phyloP scores from a whole-genome alignment of 2,888 invertebrate genomes.

The Trissolcus japonicus region DNA sequence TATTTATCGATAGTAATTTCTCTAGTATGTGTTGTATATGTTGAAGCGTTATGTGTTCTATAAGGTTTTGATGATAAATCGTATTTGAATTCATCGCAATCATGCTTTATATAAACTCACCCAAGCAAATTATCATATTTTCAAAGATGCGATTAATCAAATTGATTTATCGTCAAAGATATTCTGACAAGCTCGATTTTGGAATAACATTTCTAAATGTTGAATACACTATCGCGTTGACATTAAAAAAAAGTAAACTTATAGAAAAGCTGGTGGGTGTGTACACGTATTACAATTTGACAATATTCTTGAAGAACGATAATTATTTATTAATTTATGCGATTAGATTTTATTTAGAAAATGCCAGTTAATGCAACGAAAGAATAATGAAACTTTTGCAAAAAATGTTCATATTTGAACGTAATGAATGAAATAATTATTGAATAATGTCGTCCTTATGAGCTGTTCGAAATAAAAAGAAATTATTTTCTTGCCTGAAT shows the following conservation, averaged over 20 bases:
- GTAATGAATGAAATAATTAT: too few species aligned
- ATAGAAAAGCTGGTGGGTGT: background rate
- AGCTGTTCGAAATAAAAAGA: too few species aligned
- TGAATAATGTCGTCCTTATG: too few species aligned
- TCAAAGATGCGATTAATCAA: slow-evolving; percentile 4
- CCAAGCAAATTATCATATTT: too few species aligned
- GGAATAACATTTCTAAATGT: slow-evolving; percentile 30
- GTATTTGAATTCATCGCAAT: background rate
- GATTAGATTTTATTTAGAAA: background rate
- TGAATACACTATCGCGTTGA: slow-evolving; percentile 23
- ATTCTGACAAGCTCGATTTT: slow-evolving; percentile 16
- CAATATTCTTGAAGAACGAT: too few species aligned
- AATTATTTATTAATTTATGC: too few species aligned
- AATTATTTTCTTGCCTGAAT: too few species aligned
- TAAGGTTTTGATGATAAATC: slow-evolving; percentile 9
- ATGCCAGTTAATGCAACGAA: background rate
- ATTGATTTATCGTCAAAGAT: slow-evolving; percentile 11
- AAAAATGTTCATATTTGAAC: too few species aligned
- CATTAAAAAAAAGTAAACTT: too few species aligned
- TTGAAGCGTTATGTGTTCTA: slow-evolving; percentile 21
- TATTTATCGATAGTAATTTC: slow-evolving; percentile 14
- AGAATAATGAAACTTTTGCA: too few species aligned
- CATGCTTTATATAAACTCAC: too few species aligned
- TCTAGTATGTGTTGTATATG: slow-evolving; percentile 28
- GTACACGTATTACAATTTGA: too few species aligned